These are phyloP conservation scores for Sylvia borin DNA, from an alignment of 2,797 vertebrate genomes.

Conservation along the genomic window DNA sequence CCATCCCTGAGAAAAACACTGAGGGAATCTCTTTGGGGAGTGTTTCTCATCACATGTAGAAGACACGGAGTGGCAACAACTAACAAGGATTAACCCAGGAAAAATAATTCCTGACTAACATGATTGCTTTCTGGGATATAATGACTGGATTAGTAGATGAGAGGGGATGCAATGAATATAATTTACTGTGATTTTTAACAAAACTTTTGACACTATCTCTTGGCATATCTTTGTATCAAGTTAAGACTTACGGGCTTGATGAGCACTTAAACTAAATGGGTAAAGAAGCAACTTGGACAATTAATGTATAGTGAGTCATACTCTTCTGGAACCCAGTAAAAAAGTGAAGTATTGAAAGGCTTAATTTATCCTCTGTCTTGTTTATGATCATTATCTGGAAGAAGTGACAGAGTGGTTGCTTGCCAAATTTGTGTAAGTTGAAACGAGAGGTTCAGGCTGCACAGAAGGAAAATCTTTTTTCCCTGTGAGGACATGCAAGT, in stretches of 20 bases:
- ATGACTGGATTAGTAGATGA: not conserved
- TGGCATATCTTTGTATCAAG: not conserved
- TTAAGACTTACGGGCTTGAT: not conserved
- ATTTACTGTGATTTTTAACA: not conserved
- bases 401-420: not conserved
- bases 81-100: not conserved
- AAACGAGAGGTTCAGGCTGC: not conserved
- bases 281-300: not conserved
- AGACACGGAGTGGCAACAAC: not conserved
- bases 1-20: not conserved
- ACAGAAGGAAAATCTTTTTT: not conserved
- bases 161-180: fast-evolving
- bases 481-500: not conserved
- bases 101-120: not conserved
- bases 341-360: not conserved
- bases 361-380: not conserved
- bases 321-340: not conserved
- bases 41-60: not conserved
- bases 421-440: not conserved
- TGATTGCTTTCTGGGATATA: not conserved
- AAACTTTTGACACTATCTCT: not conserved
- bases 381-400: not conserved
- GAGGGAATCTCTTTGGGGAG: not conserved
- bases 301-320: not conserved
- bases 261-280: not conserved